Base-by-base conservation (phyloP, 2,888 invertebrate genomes). In the Luffia ferchaultella region DNA sequence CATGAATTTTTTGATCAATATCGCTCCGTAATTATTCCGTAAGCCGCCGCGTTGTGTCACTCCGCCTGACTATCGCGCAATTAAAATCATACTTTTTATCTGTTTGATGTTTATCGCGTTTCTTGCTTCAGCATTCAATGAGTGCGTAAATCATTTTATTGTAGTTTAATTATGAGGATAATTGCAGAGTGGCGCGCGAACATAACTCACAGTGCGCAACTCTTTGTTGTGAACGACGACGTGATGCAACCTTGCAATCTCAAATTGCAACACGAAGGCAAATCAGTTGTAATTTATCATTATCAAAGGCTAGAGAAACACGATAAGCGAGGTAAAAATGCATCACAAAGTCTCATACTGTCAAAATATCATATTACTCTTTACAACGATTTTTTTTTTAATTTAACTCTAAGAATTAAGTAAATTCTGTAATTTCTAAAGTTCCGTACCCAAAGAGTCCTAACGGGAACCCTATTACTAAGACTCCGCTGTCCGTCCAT, bases 141-240 rank as follows among this genome's bases (percentile, higher is more conserved):
- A 53, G 50, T 55, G 62, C 60, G 58, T 64, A 62, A 67, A 64
- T 64, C 61, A 63, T 65, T 62, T 59, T 59, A 63, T 64, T 64
- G 61, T 62, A 61, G 59, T 62, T 60, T 63, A 67, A 64, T 66
- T 67, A 65, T 55, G 55, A 51, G 48, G 50, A 55, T 64, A 66
- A 67, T 68, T 65, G 62, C 60, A 61, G 58, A 56, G 52, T 64
- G 54, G 50, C 47, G 41, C 42, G 56, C 51, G 65, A 68, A 68
- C 64, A 64, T 59, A 56, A 57, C 45, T 50, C 45, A 15, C 44
- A 30, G 49, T 49, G 43, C 20, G 49, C 19, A 9, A 45, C 17
- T 16, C 18, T 18, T 45, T 17, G 18, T 42, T 45, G 45, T 45
- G 16, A 45, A 45, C 9, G 2, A 45, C 2, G 18, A 16, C 18